Percentiles rank a stretch among this genome's conserved stretches.
phyloP scores from a whole-genome alignment of 1,140 invertebrate species.

The Drosophila aff. region DNA sequence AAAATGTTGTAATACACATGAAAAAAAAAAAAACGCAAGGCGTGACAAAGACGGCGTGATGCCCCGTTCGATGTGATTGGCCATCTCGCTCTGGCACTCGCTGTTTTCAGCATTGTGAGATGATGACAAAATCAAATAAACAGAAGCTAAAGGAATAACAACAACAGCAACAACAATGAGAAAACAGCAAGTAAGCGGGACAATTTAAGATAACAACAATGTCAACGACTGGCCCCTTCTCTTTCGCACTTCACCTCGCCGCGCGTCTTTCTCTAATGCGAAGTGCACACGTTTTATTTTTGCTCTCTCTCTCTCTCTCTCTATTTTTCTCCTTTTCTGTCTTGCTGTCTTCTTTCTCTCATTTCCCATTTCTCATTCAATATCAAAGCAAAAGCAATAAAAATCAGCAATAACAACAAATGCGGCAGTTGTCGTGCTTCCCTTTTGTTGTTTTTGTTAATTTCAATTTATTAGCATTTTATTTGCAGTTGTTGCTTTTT shows the following conservation, averaged over 20 bases:
- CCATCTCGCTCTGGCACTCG: constrained; percentile 22
- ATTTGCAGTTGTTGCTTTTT: constrained; percentile 49
- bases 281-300: constrained; percentile 60
- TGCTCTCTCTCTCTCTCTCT: constrained; percentile 3
- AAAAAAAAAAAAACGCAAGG: constrained; percentile 7
- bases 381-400: constrained; percentile 29
- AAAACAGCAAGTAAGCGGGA: constrained; percentile 48
- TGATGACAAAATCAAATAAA: constrained; percentile 74
- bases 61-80: background rate
- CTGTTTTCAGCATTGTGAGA: constrained; percentile 41
- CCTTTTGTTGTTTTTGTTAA: constrained; percentile 58
- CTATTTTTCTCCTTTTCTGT: background rate
- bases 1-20: constrained; percentile 70
- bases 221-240: constrained; percentile 64
- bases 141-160: constrained; percentile 41
- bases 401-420: constrained; percentile 33
- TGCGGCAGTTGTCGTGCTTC: constrained; percentile 53
- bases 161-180: constrained; percentile 25
- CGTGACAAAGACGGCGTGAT: constrained; percentile 27
- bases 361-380: constrained; percentile 26
- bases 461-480: constrained; percentile 73
- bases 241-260: constrained; percentile 1
- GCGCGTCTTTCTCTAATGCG: constrained; percentile 27
- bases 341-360: constrained; percentile 7
- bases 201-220: constrained; percentile 79